A percentile compares a stretch with the other conserved stretches of the same genome.
These are phyloP conservation scores for Andinoacara biseriatus DNA, from an alignment of 2,113 vertebrate species.

Conservation along the genomic window DNA sequence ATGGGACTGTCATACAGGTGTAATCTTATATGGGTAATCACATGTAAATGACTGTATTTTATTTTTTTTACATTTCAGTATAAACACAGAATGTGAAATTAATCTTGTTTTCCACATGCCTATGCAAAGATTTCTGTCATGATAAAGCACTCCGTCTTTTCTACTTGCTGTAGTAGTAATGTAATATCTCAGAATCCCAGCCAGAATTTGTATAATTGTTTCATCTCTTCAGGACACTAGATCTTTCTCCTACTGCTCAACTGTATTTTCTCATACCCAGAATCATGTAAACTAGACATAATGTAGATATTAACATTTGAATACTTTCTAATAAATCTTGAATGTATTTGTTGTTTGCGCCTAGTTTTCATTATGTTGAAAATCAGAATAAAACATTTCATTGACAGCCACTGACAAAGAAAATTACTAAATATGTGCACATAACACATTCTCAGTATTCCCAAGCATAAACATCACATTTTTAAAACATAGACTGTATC, in stretches of 20 bases:
- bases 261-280: conserved; percentile 24
- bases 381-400: conserved; percentile 1
- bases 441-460: neutral
- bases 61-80: neutral
- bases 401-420: neutral
- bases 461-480: conserved; percentile 2
- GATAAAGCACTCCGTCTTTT: neutral
- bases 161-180: neutral
- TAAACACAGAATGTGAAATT: conserved; percentile 1
- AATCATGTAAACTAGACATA: conserved; percentile 48
- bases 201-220: conserved; percentile 12
- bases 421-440: neutral
- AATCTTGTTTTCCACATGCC: neutral
- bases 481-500: conserved; percentile 25
- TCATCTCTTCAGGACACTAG: conserved; percentile 10
- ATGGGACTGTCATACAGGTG: neutral
- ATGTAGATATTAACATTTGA: conserved; percentile 52
- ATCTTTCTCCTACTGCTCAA: conserved; percentile 5
- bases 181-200: neutral
- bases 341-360: neutral
- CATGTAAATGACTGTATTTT: conserved; percentile 7
- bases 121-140: conserved; percentile 56
- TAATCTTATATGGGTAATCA: neutral
- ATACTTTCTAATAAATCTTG: conserved; percentile 47
- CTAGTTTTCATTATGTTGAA: neutral